Percentiles rank a stretch among this genome's conserved stretches.
phyloP scores from a whole-genome alignment of 1,140 invertebrate species.

The Homalodisca vitripennis region DNA sequence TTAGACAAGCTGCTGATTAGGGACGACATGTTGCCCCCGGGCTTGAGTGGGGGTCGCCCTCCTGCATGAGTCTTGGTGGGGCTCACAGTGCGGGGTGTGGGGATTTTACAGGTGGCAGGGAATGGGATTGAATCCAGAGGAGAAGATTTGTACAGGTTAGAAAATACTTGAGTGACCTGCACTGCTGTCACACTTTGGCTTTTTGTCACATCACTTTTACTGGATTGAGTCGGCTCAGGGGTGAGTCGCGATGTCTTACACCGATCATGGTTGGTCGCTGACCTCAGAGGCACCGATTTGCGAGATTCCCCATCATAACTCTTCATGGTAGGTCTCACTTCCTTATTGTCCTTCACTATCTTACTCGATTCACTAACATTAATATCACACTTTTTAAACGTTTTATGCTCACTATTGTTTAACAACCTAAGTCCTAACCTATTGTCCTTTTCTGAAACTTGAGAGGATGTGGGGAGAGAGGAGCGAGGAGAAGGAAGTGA shows the following conservation, averaged over 20 bases:
- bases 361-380: conserved; percentile 27
- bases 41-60: conserved; percentile 24
- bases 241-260: background rate
- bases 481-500: no score
- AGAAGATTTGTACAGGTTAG: conserved; percentile 28
- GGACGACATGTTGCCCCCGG: conserved; percentile 36
- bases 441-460: background rate
- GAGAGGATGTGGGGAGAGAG: no score
- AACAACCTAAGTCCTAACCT: conserved; percentile 14
- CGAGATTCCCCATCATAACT: conserved; percentile 9
- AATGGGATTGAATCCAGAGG: background rate
- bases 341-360: conserved; percentile 11
- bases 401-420: conserved; percentile 18
- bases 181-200: background rate
- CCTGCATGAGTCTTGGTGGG: conserved; percentile 15
- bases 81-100: conserved; percentile 3
- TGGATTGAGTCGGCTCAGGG: background rate
- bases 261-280: conserved; percentile 29
- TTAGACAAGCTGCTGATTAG: conserved; percentile 34
- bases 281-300: conserved; percentile 20
- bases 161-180: conserved; percentile 21
- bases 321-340: conserved; percentile 8
- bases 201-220: background rate
- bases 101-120: conserved; percentile 3
- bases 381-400: conserved; percentile 32